A percentile compares a stretch with the other conserved stretches of the same genome.
Conservation (phyloP, 2,113 vertebrate genomes). For the Neofelis nebulosa region DNA sequence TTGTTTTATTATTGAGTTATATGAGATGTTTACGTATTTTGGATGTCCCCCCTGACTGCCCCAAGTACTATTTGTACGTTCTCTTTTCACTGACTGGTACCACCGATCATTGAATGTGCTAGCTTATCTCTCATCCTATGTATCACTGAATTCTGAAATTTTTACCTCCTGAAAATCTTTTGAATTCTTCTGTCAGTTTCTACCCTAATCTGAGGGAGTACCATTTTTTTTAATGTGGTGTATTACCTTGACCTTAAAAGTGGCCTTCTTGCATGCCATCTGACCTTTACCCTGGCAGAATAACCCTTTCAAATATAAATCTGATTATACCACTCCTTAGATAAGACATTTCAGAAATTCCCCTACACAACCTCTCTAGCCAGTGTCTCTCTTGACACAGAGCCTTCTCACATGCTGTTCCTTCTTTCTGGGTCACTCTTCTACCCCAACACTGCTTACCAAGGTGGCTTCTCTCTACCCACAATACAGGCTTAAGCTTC, state of each 20-base stretch:
- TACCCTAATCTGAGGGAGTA: background rate
- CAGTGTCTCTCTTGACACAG: background rate
- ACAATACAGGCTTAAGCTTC: background rate
- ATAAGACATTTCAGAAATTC: background rate
- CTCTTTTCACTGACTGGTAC: background rate
- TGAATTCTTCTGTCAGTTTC: background rate
- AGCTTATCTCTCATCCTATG: background rate
- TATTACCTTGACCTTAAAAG: background rate
- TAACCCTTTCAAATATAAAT: background rate
- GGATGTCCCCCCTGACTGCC: background rate
- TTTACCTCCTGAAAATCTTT: background rate
- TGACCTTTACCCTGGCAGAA: background rate
- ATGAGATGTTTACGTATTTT: background rate
- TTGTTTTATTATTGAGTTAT: background rate
- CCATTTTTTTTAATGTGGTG: background rate
- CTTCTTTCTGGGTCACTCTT: background rate
- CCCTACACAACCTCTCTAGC: background rate
- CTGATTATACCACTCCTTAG: background rate
- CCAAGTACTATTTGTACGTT: background rate
- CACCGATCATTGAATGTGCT: background rate
- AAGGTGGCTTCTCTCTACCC: background rate
- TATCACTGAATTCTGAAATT: background rate
- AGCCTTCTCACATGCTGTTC: background rate
- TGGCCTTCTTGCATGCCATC: background rate
- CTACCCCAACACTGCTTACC: background rate